Evolutionary conservation across 2,888 invertebrate genomes (phyloP), one percentile per base, ranked within the genome.

Genomic region (Nephrocerus scutellatus): DNA sequence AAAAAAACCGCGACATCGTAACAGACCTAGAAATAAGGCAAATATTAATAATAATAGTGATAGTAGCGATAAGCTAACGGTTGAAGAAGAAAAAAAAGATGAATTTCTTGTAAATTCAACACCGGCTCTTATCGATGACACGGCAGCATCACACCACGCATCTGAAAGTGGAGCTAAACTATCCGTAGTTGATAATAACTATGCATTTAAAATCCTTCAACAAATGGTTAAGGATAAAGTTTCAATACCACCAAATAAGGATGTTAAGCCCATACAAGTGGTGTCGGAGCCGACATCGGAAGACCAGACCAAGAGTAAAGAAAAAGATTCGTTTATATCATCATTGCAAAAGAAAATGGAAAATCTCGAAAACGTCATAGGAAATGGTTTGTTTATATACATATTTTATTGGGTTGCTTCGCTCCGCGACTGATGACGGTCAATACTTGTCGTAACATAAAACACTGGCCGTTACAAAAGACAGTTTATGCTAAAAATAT

Each of bases 1-100:
- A 37, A 62, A 60, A 37, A 59, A 55, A 32, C 29, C 49, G 1
- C 54, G 62, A 30, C 48, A 52, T 39, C 57, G 62, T 37, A 62
- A 62, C 50, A 50, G 62, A 12, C 51, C 60, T 8, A 54, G 45
- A 47, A 62, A 62, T 43, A 63, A 62, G 41, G 54, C 56, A 12
- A 60, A 62, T 41, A 55, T n/a, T n/a, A n/a, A n/a, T n/a, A n/a
- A n/a, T n/a, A n/a, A n/a, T n/a, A n/a, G n/a, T n/a, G n/a, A n/a
- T n/a, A n/a, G n/a, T n/a, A n/a, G n/a, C n/a, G n/a, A n/a, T n/a
- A n/a, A n/a, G n/a, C n/a, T n/a, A n/a, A n/a, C n/a, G n/a, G n/a
- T n/a, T n/a, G n/a, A n/a, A n/a, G n/a, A n/a, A n/a, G n/a, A n/a
- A n/a, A n/a, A n/a, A n/a, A n/a, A n/a, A n/a, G n/a, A n/a, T n/a